Percentiles rank a stretch among this genome's conserved stretches.
phyloP scores from a whole-genome alignment of 2,888 invertebrate species.

The Euclidia mi region DNA sequence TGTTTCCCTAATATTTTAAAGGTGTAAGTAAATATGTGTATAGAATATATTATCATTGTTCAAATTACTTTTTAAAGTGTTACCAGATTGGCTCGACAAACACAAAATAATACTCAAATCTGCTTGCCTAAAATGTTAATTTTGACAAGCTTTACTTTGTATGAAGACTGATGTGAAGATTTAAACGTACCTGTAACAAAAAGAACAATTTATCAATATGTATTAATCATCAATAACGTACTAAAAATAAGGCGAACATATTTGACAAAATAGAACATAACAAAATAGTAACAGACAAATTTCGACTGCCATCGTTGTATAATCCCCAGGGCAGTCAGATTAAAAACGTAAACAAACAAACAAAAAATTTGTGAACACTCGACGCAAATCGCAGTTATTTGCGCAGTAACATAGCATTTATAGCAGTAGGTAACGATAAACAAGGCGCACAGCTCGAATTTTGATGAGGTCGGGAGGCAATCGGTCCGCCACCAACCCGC shows the following conservation, averaged over 20 bases:
- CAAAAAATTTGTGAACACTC: not conserved
- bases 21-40: too few species aligned
- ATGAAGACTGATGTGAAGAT: not conserved
- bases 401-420: not conserved
- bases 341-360: not conserved
- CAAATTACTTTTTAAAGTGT: too few species aligned
- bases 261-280: not conserved
- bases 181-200: constrained; percentile 2
- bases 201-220: not conserved
- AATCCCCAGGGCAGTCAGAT: not conserved
- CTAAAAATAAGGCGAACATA: too few species aligned
- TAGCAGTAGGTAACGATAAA: not conserved
- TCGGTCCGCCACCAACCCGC: not conserved
- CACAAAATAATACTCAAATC: too few species aligned
- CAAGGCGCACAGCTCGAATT: constrained; percentile 1
- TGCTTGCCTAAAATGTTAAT: too few species aligned
- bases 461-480: constrained; percentile 3
- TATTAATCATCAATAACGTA: not conserved
- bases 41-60: too few species aligned
- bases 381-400: constrained; percentile 1
- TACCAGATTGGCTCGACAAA: too few species aligned
- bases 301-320: not conserved
- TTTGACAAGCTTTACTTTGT: too few species aligned
- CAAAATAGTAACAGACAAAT: too few species aligned
- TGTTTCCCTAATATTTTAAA: too few species aligned